Evolutionary conservation across 2,888 invertebrate genomes (phyloP).

Genomic region (Icerya purchasi): DNA sequence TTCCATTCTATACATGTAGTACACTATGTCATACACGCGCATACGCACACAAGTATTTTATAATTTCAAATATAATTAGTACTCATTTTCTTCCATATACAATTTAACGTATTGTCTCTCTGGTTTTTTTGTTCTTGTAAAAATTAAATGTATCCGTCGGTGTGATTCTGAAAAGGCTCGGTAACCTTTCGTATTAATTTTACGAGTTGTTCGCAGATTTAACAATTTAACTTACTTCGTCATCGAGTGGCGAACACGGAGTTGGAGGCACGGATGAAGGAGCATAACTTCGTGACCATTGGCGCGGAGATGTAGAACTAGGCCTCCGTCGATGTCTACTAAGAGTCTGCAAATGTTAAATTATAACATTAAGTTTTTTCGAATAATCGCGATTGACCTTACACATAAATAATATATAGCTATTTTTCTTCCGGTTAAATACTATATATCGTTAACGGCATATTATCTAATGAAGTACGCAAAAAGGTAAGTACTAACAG

Average conservation of each 20-base stretch:
- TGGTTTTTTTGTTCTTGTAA: too few species aligned
- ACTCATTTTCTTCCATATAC: too few species aligned
- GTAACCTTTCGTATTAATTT: too few species aligned
- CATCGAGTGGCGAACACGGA: constrained; percentile 17
- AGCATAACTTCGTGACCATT: constrained; percentile 19
- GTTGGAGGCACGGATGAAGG: constrained; percentile 17
- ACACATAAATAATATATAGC: neutral
- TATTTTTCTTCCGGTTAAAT: neutral
- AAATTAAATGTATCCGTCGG: too few species aligned
- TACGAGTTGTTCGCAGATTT: too few species aligned
- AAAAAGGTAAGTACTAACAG: neutral
- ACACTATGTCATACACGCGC: too few species aligned
- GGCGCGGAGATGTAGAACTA: constrained; percentile 10
- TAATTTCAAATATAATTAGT: too few species aligned
- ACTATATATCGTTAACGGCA: neutral
- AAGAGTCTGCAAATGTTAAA: constrained; percentile 17
- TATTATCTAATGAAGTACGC: neutral
- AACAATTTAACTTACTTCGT: constrained; percentile 18
- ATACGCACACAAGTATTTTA: too few species aligned
- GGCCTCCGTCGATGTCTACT: constrained; percentile 18
- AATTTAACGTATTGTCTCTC: too few species aligned
- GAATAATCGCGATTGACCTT: neutral
- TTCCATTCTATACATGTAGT: too few species aligned
- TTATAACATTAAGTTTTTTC: neutral
- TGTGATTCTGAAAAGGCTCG: too few species aligned